Evolutionary conservation across 2,888 invertebrate species (phyloP).

Genomic region (Pemphredon lugubris): DNA sequence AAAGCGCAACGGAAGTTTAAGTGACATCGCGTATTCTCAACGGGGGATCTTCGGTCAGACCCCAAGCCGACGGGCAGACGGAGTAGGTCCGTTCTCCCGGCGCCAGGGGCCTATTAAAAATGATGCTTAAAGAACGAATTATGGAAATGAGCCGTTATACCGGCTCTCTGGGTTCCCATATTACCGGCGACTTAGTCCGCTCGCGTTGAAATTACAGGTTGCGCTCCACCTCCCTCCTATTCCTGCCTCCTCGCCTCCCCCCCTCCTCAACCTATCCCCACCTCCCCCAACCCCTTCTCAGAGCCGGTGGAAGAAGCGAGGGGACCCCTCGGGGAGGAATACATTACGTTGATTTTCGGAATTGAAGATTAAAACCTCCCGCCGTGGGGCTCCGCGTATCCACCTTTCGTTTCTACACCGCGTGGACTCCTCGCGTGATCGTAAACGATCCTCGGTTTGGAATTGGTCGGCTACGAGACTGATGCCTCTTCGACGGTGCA

Average conservation of each 20-base stretch:
- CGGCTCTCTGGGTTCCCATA: constrained; percentile 73
- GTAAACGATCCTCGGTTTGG: background rate
- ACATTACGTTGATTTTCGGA: constrained; percentile 75
- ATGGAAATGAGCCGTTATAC: constrained; percentile 77
- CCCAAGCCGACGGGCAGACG: constrained; percentile 8
- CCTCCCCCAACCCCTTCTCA: constrained; percentile 30
- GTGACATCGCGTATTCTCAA: constrained; percentile 51
- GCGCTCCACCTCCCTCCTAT: constrained; percentile 33
- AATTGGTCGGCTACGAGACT: background rate
- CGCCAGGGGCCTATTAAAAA: constrained; percentile 80
- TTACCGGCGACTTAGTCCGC: constrained; percentile 74
- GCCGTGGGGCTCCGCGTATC: constrained; percentile 47
- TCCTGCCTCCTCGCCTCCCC: constrained; percentile 3
- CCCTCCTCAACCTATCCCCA: constrained; percentile 29
- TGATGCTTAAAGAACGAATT: constrained; percentile 79
- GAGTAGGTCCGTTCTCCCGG: constrained; percentile 58
- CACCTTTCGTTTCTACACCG: constrained; percentile 21
- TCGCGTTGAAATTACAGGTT: constrained; percentile 79
- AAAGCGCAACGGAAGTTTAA: constrained; percentile 48
- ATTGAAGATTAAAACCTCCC: constrained; percentile 66
- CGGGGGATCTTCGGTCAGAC: constrained; percentile 37
- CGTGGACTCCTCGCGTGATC: constrained; percentile 19
- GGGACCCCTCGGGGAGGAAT: constrained; percentile 62
- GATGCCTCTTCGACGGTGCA: background rate
- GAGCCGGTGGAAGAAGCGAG: constrained; percentile 41